Evolutionary conservation across 2,113 vertebrate genomes (phyloP).

Genomic region (Callorhinus ursinus): DNA sequence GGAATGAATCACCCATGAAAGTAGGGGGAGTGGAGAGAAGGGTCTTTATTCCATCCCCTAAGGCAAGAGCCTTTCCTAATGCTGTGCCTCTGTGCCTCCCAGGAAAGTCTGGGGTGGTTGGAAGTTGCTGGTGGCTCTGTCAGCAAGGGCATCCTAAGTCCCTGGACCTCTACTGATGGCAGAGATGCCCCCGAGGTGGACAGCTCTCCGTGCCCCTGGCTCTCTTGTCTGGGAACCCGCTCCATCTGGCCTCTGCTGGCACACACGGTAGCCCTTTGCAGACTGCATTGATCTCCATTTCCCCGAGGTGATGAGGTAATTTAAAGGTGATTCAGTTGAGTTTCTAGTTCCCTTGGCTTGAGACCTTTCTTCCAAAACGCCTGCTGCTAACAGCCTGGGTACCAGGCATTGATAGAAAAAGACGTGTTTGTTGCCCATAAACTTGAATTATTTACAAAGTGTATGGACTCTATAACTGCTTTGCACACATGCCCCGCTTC

Average conservation of each 20-base stretch:
- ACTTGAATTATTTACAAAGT: neutral
- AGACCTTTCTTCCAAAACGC: constrained; percentile 44
- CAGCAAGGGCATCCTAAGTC: neutral
- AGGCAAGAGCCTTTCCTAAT: neutral
- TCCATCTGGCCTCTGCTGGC: neutral
- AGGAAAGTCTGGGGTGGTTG: neutral
- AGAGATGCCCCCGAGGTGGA: neutral
- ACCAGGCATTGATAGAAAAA: constrained; percentile 40
- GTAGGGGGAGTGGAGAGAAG: neutral
- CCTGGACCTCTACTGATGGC: neutral
- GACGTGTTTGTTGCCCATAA: neutral
- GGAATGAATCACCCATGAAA: neutral
- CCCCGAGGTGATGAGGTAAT: neutral
- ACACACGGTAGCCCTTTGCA: neutral
- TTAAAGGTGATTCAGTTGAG: constrained; percentile 51
- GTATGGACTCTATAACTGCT: neutral
- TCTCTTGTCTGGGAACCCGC: neutral
- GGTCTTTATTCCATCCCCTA: neutral
- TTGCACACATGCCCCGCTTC: neutral
- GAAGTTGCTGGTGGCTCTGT: neutral
- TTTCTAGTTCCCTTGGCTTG: constrained; percentile 10
- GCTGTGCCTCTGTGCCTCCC: neutral
- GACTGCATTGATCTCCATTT: constrained; percentile 26
- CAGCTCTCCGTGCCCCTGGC: neutral
- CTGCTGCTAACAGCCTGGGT: constrained; percentile 38